Evolutionary conservation across 2,113 vertebrate genomes (phyloP).

Genomic region (Rhabdornis inornatus): DNA sequence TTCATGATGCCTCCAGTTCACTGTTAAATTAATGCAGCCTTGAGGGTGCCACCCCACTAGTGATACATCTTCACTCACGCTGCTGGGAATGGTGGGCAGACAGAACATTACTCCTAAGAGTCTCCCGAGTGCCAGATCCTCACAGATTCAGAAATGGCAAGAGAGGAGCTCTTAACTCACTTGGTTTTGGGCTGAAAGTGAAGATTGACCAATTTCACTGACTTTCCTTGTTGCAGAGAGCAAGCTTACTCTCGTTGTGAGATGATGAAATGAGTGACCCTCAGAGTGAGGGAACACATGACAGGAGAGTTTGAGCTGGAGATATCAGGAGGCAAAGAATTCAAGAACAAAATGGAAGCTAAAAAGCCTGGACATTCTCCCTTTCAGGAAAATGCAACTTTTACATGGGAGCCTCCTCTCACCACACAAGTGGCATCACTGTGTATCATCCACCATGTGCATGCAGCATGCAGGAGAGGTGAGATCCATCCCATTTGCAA

Average conservation of each 20-base stretch:
- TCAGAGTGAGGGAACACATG: not conserved
- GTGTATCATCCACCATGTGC: not conserved
- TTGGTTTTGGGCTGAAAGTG: not conserved
- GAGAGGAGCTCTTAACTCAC: not conserved
- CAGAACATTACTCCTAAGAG: not conserved
- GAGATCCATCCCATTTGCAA: not conserved
- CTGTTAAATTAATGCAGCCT: not conserved
- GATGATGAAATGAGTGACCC: not conserved
- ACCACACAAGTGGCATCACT: too few relatives aligned
- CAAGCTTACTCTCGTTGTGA: not conserved
- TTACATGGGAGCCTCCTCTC: not conserved
- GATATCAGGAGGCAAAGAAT: not conserved
- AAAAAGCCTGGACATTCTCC: not conserved
- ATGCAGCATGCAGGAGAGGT: fast-evolving
- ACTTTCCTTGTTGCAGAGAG: not conserved
- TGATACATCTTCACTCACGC: not conserved
- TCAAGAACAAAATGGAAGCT: not conserved
- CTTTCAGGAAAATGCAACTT: not conserved
- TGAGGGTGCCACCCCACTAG: not conserved
- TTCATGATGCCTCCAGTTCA: not conserved
- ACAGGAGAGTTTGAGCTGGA: not conserved
- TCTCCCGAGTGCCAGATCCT: not conserved
- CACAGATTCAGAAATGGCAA: not conserved
- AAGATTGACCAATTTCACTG: not conserved
- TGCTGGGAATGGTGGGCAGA: not conserved